Conservation (phyloP, 2,888 invertebrate genomes). For the Dryobota labecula region DNA sequence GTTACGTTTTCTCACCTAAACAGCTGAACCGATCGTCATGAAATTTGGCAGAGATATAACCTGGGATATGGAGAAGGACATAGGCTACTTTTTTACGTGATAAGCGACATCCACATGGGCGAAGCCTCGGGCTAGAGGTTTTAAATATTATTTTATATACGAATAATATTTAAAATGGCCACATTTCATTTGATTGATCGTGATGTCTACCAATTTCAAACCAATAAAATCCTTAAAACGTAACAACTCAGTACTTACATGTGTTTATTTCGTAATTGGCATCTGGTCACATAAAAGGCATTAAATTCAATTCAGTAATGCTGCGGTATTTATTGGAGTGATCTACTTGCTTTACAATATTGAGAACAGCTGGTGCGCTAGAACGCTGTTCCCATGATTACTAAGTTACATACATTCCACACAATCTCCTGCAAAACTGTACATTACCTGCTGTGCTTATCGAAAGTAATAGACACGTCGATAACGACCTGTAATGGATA, state of each 20-base stretch:
- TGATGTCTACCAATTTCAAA: constrained; percentile 6
- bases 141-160: no score
- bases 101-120: no score
- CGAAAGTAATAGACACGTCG: constrained; percentile 43
- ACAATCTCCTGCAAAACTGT: constrained; percentile 45
- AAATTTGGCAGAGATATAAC: no score
- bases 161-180: no score
- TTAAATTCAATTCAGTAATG: constrained; percentile 82
- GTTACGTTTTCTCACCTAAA: no score
- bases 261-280: constrained; percentile 73
- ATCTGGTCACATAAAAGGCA: constrained; percentile 74
- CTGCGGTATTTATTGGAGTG: constrained; percentile 84
- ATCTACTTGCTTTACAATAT: constrained; percentile 78
- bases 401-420: constrained; percentile 44
- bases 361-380: constrained; percentile 77
- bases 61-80: no score
- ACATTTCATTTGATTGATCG: no score
- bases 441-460: constrained; percentile 50
- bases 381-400: constrained; percentile 77
- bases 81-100: no score
- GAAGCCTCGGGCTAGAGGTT: no score
- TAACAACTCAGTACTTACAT: constrained; percentile 34
- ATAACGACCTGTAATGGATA: constrained; percentile 55
- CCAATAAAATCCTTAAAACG: constrained; percentile 1
- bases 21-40: no score